phyloP scores from a whole-genome alignment of 2,888 invertebrate species.

The Drosophila emarginata region DNA sequence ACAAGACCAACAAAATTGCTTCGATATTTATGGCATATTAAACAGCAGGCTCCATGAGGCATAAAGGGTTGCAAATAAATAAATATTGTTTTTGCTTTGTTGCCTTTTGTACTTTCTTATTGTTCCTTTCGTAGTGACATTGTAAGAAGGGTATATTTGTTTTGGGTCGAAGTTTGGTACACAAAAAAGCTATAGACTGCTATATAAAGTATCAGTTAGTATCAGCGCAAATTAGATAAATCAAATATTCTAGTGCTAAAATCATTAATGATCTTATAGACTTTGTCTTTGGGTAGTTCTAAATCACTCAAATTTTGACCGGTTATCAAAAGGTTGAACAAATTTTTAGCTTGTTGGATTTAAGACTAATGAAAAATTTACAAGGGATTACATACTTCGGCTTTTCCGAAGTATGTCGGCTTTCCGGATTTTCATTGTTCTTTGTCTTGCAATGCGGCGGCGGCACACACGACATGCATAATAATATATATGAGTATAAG shows the following conservation, averaged over 20 bases:
- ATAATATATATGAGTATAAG: slow-evolving; percentile 51
- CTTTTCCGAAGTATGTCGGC: neutral
- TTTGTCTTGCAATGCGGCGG: slow-evolving; percentile 21
- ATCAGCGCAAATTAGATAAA: no score
- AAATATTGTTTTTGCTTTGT: slow-evolving; percentile 48
- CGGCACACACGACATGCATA: slow-evolving; percentile 63
- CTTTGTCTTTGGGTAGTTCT: no score
- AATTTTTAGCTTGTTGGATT: no score
- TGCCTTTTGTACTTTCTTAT: neutral
- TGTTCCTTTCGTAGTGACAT: neutral
- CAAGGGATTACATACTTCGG: neutral
- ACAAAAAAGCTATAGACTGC: neutral
- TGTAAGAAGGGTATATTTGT: neutral
- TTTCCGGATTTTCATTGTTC: neutral
- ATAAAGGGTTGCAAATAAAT: slow-evolving; percentile 42
- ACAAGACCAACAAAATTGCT: slow-evolving; percentile 28
- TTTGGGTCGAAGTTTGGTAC: neutral
- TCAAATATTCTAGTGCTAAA: no score
- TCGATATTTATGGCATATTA: slow-evolving; percentile 40
- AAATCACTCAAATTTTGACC: no score
- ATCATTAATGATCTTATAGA: no score
- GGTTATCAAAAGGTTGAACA: neutral
- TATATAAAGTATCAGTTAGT: no score
- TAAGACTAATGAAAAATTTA: neutral
- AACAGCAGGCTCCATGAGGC: slow-evolving; percentile 6